These are phyloP conservation scores for Phyllopteryx taeniolatus DNA, from an alignment of 2,113 vertebrate species.

Conservation along the genomic window DNA sequence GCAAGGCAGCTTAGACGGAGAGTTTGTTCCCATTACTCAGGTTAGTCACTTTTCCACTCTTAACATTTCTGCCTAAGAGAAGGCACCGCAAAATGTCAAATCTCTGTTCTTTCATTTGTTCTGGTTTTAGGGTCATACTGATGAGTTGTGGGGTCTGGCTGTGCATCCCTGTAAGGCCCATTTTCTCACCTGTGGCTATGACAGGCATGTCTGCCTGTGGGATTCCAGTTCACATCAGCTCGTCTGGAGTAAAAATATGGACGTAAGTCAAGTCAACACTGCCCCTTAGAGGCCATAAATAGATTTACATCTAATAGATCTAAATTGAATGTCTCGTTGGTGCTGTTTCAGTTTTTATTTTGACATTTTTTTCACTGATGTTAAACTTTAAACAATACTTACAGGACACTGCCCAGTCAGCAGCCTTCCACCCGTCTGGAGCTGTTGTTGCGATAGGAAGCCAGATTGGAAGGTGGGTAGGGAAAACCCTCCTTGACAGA, in stretches of 20 bases:
- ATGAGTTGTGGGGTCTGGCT: slow-evolving; percentile 96
- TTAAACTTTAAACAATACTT: slow-evolving; percentile 25
- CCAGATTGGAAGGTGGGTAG: slow-evolving; percentile 91
- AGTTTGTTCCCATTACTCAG: slow-evolving; percentile 91
- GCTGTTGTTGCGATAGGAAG: slow-evolving; percentile 92
- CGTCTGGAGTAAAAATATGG: slow-evolving; percentile 88
- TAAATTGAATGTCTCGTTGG: background rate
- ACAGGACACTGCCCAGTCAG: slow-evolving; percentile 92
- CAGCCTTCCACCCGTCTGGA: slow-evolving; percentile 93
- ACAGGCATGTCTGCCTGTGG: slow-evolving; percentile 92
- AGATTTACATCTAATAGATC: background rate
- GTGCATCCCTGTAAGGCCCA: slow-evolving; percentile 85
- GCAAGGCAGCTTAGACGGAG: slow-evolving; percentile 86
- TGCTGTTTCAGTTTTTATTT: background rate
- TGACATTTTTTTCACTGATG: background rate
- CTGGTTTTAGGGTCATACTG: slow-evolving; percentile 86
- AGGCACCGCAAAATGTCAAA: background rate
- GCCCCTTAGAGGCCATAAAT: slow-evolving; percentile 32
- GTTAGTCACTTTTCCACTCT: slow-evolving; percentile 55
- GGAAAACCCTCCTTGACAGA: background rate
- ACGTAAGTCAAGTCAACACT: slow-evolving; percentile 73
- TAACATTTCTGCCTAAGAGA: background rate
- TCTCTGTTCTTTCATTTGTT: background rate
- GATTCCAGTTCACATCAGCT: slow-evolving; percentile 85
- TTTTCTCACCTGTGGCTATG: slow-evolving; percentile 93